Base-by-base conservation (phyloP, 1,140 invertebrate genomes). In the Tetranychus cinnabarinus region DNA sequence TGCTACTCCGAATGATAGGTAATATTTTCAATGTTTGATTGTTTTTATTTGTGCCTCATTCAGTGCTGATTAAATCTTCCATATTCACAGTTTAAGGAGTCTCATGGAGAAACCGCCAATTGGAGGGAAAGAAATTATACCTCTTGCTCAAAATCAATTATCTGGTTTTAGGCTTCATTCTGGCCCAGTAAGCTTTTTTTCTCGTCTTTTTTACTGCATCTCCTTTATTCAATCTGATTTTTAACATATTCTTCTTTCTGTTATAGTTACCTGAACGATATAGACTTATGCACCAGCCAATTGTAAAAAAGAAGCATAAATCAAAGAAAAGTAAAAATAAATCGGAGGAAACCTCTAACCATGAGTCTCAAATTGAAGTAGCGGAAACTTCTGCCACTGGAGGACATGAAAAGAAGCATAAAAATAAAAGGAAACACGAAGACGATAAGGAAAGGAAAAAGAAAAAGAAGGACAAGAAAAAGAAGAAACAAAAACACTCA, bases 101-200 rank as follows among this genome's bases (percentile, higher is more conserved):
- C 81, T 98, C 2, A 95, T 97, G 71, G 93, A 97, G 65, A 97
- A 97, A 73, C 89, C 91, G 39, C 92, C 92, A 7, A 93, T 97
- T 66, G 84, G 82, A 58, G 89, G 88, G 2, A 97, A 97, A 72
- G 93, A 97, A 72, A 76, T 97, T 61, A 72, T 86, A 62, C 85
- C 86, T 54, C 72, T 97, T 55, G 87, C 83, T 31, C 84, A 83
- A 71, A 81, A 87, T 60, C 86, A 93, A 71, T 75, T 97, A 61
- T 80, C 88, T 67, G 91, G 91, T 37, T 98, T 98, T 72, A 77
- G 91, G 64, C 77, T 98, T 63, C 90, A 97, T 77, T 88, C 91
- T 61, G 93, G 93, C 57, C 88, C 90, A 13, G 85, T 88, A 80
- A 79, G 79, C 77, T 61, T 31, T 50, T 42, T 33, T 3, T 60